A percentile compares a stretch with the other conserved stretches of the same genome.
Conservation (phyloP, 1,140 invertebrate species). For the Cheumatopsyche charites region DNA sequence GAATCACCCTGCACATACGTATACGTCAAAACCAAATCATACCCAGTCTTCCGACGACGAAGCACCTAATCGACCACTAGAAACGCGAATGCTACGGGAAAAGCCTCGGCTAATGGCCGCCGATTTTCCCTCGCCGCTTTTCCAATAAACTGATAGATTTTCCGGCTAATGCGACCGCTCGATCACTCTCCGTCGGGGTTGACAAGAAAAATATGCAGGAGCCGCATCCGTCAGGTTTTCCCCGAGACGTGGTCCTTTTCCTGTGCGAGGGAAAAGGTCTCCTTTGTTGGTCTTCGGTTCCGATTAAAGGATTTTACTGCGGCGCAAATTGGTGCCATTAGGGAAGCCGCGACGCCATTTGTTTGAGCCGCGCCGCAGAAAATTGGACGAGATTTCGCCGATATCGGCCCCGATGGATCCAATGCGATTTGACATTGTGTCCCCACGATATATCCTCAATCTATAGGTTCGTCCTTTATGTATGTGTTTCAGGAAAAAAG, state of each 20-base stretch:
- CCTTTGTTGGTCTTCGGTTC: slow-evolving; percentile 19
- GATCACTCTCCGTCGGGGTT: slow-evolving; percentile 23
- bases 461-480: no score
- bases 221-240: not conserved
- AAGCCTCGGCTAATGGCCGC: slow-evolving; percentile 39
- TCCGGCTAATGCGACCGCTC: slow-evolving; percentile 40
- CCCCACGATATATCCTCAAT: no score
- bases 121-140: slow-evolving; percentile 45
- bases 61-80: slow-evolving; percentile 35
- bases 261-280: slow-evolving; percentile 14
- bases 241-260: not conserved
- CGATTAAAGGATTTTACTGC: slow-evolving; percentile 48
- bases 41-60: slow-evolving; percentile 30
- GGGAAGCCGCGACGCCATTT: slow-evolving; percentile 41
- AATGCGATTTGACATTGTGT: not conserved
- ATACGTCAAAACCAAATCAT: not conserved
- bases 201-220: slow-evolving; percentile 41
- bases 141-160: slow-evolving; percentile 48
- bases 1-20: no score
- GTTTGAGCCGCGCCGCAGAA: slow-evolving; percentile 25
- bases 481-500: no score
- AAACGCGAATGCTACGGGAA: not conserved
- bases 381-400: slow-evolving; percentile 22
- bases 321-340: slow-evolving; percentile 47
- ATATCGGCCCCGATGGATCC: slow-evolving; percentile 1